Evolutionary conservation across 1,140 invertebrate genomes (phyloP).

Genomic region (Neodiprion virginianus): DNA sequence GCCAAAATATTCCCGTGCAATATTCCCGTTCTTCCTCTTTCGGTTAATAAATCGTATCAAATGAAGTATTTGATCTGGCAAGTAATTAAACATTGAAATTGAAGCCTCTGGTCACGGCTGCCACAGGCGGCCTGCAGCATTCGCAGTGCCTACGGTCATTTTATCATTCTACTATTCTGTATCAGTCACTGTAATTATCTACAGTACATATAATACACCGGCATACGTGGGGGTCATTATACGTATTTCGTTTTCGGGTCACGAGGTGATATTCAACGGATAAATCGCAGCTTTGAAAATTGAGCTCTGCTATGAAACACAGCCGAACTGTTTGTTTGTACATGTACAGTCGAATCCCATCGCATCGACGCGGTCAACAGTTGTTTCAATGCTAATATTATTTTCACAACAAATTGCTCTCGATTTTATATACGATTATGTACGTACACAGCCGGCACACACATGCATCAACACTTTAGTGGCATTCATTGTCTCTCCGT

Average conservation of each 20-base stretch:
- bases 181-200: not conserved
- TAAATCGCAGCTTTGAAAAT: not conserved
- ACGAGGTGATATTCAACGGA: not conserved
- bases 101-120: not conserved
- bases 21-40: too few species aligned
- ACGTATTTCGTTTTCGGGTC: slow-evolving; percentile 5
- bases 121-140: not conserved
- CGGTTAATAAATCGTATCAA: not conserved
- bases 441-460: too few species aligned
- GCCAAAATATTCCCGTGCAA: too few species aligned
- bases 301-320: not conserved
- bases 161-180: not conserved
- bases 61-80: not conserved
- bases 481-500: too few species aligned
- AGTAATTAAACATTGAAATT: not conserved
- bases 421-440: too few species aligned
- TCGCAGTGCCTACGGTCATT: not conserved
- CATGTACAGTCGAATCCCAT: too few species aligned
- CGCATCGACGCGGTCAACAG: too few species aligned
- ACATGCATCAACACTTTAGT: too few species aligned
- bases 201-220: not conserved
- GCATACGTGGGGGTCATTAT: not conserved
- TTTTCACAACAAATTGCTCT: too few species aligned
- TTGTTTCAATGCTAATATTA: too few species aligned
- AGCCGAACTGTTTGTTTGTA: too few species aligned